A percentile compares a stretch with the other conserved stretches of the same genome.
phyloP scores from a whole-genome alignment of 2,113 vertebrate genomes.

The Oryzias celebensis region DNA sequence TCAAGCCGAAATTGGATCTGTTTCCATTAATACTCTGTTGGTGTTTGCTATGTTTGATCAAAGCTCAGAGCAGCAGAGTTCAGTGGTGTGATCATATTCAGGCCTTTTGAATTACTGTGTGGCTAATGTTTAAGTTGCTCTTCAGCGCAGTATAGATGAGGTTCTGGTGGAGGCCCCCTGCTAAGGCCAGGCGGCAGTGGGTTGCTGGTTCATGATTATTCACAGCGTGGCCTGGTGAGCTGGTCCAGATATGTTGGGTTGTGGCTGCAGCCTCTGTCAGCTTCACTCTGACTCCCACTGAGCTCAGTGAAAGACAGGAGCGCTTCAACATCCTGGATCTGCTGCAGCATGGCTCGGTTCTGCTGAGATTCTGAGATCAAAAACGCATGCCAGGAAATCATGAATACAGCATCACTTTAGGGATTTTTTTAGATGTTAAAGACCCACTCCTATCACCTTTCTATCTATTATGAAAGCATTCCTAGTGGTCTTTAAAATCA shows the following conservation, averaged over 20 bases:
- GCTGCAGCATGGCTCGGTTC: not conserved
- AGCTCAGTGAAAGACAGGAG: slow-evolving; percentile 15
- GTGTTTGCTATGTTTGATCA: too few species aligned
- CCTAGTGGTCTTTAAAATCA: too few species aligned
- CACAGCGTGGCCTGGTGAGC: slow-evolving; percentile 59
- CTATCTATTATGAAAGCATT: too few species aligned
- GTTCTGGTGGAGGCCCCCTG: slow-evolving; percentile 31
- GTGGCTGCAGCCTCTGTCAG: slow-evolving; percentile 52
- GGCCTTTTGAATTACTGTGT: not conserved
- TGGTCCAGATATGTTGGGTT: slow-evolving; percentile 67
- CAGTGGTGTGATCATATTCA: too few species aligned
- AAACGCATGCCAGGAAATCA: too few species aligned
- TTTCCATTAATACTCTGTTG: too few species aligned
- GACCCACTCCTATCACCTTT: too few species aligned
- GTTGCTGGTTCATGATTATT: slow-evolving; percentile 69
- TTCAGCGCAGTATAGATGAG: slow-evolving; percentile 9
- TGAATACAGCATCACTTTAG: too few species aligned
- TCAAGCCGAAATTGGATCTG: too few species aligned
- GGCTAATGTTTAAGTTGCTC: slow-evolving; percentile 18
- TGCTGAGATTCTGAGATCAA: too few species aligned
- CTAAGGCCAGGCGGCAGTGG: slow-evolving; percentile 24
- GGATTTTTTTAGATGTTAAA: too few species aligned
- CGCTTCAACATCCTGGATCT: slow-evolving; percentile 2
- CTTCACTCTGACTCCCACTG: slow-evolving; percentile 59
- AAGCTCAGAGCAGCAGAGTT: too few species aligned